Base-by-base conservation (phyloP, 2,113 vertebrate genomes). In the Myanophis thanlyinensis region DNA sequence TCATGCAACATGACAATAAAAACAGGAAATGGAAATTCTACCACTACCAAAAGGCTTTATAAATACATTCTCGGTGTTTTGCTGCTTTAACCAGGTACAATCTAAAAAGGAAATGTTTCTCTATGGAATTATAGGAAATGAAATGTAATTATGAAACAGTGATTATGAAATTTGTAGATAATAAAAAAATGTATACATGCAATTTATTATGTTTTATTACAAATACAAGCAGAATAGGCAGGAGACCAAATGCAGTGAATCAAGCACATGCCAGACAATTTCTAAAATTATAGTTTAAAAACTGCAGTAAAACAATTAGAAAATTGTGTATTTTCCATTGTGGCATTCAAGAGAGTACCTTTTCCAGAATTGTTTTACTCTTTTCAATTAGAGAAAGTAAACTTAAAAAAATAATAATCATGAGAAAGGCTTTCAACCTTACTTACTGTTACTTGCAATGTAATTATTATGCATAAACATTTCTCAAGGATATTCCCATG, bases 191-290 rank as follows among this genome's bases (percentile, higher is more conserved):
- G 35, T 93, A 53, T 94, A 85, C 97, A 97, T 97, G 97, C 97
- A 96, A 10, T 80, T 56, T 89, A 92, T 47, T 94, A 89, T 93
- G 92, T 93, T 90, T 93, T 90, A 48, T 91, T 84, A 47, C 90
- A 94, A 94, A 95, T 46, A 73, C 94, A 97, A 95, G 92, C 84
- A 93, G 93, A 88, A 67, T 94, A 87, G 8, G 73, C 86, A 56
- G 87, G 95, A 95, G 94, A 94, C 91, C 92, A 92, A 93, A 93
- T 95, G 91, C 91, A 94, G 49, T 96, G 96, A 96, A 96, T 97
- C 97, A 93, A 94, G 95, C 90, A 93, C 97, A 97, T 97, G 96
- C 96, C 89, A 93, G 93, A 94, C 94, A 95, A 93, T 91, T 95
- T 85, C 87, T 90, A 92, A 18, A 3, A 67, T 89, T 18, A 90